phyloP scores from a whole-genome alignment of 30 jellyfish, hydroid and myxozoan species.

The Calvadosia cruxmelitensis region DNA sequence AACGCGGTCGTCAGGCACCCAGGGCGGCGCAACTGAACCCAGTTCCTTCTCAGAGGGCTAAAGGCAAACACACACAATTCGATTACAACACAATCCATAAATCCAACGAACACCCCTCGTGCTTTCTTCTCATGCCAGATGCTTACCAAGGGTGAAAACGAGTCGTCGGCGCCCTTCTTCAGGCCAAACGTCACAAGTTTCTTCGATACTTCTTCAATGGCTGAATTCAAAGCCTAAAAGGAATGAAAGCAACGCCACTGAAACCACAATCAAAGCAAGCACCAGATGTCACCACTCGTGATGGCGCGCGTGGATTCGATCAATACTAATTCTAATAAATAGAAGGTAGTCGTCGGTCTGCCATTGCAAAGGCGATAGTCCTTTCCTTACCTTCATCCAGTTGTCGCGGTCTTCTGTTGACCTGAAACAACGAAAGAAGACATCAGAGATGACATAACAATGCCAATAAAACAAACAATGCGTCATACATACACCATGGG shows the following conservation, averaged over 20 bases:
- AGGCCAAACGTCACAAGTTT: slow-evolving; percentile 53
- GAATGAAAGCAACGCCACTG: not conserved
- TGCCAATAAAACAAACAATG: not conserved
- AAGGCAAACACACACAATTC: not conserved
- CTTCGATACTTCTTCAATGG: slow-evolving; percentile 55
- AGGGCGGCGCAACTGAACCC: slow-evolving; percentile 78
- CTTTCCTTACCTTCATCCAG: slow-evolving; percentile 69
- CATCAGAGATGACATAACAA: not conserved
- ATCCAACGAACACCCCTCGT: slow-evolving; percentile 5
- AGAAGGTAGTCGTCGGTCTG: too few relatives aligned
- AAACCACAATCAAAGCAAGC: not conserved
- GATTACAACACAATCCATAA: too few relatives aligned
- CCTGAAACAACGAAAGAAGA: slow-evolving; percentile 19
- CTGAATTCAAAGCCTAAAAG: slow-evolving; percentile 51
- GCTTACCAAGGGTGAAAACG: not conserved
- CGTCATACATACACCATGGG: not conserved
- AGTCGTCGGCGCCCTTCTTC: slow-evolving; percentile 11
- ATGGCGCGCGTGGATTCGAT: too few relatives aligned
- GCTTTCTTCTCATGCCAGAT: slow-evolving; percentile 3
- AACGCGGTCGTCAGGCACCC: slow-evolving; percentile 97
- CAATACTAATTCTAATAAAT: too few relatives aligned
- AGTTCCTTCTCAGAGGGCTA: slow-evolving; percentile 43
- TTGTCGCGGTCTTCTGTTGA: slow-evolving; percentile 78
- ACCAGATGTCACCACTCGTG: too few relatives aligned
- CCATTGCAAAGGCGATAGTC: too few relatives aligned